phyloP scores from a whole-genome alignment of 2,888 invertebrate genomes.

The Lymantria monacha region DNA sequence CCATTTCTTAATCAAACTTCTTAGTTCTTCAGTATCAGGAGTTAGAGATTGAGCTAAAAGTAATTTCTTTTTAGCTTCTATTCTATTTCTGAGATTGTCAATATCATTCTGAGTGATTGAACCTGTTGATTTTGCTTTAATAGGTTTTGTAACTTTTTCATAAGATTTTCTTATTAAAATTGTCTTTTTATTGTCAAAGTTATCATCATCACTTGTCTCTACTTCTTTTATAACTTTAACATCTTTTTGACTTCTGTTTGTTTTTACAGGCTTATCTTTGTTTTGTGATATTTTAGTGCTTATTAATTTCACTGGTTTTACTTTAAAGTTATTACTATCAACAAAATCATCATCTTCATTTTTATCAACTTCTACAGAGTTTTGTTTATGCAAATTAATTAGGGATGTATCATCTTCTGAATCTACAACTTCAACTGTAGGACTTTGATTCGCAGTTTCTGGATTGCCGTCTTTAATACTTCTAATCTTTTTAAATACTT shows the following conservation, averaged over 20 bases:
- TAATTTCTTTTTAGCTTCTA: slow-evolving; percentile 66
- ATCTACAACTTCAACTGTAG: slow-evolving; percentile 46
- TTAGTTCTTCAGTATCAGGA: slow-evolving; percentile 72
- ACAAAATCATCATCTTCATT: slow-evolving; percentile 48
- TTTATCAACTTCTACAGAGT: slow-evolving; percentile 10
- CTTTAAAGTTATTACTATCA: slow-evolving; percentile 28
- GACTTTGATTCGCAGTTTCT: slow-evolving; percentile 14
- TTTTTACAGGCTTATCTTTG: slow-evolving; percentile 28
- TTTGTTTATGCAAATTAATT: slow-evolving; percentile 45
- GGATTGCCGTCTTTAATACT: slow-evolving; percentile 12
- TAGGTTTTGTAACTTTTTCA: slow-evolving; percentile 57
- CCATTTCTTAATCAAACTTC: slow-evolving; percentile 76
- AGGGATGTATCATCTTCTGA: slow-evolving; percentile 69
- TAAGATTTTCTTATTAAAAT: slow-evolving; percentile 63
- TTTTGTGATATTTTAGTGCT: slow-evolving; percentile 37
- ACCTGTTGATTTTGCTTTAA: slow-evolving; percentile 69
- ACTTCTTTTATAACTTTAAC: background rate
- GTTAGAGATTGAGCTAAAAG: slow-evolving; percentile 59
- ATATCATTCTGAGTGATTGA: slow-evolving; percentile 72
- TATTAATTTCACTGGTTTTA: slow-evolving; percentile 28
- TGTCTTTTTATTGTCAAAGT: slow-evolving; percentile 55
- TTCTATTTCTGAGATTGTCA: slow-evolving; percentile 61
- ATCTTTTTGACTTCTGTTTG: slow-evolving; percentile 19
- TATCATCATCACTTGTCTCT: slow-evolving; percentile 55
- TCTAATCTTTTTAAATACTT: slow-evolving; percentile 51